Evolutionary conservation across 2,888 invertebrate genomes (phyloP).

Genomic region (Troilus luridus): DNA sequence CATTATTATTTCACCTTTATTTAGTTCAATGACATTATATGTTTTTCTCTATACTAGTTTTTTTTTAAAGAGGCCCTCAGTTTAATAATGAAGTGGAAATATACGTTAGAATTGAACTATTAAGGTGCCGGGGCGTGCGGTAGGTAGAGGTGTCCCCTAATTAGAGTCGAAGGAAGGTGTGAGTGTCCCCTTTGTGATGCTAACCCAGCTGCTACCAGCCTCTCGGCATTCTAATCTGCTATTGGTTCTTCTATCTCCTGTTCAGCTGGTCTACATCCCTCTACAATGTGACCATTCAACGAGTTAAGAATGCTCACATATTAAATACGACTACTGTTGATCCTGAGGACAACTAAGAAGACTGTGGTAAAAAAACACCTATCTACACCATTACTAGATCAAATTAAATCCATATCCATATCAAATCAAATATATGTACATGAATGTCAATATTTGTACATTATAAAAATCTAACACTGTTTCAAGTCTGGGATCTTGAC

Average conservation of each 20-base stretch:
- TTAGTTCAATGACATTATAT: background rate
- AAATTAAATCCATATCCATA: too few species aligned
- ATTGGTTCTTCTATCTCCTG: conserved; percentile 18
- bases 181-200: conserved; percentile 30
- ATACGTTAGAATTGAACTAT: background rate
- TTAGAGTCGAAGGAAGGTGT: conserved; percentile 42
- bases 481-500: too few species aligned
- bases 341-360: too few species aligned
- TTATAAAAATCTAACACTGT: too few species aligned
- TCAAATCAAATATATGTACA: too few species aligned
- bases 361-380: too few species aligned
- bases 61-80: background rate
- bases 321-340: background rate
- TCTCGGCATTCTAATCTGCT: background rate
- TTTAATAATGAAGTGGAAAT: background rate
- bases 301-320: background rate
- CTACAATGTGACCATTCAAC: background rate
- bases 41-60: background rate
- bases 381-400: too few species aligned
- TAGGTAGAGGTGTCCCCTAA: conserved; percentile 43
- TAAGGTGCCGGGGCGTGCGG: background rate
- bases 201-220: background rate
- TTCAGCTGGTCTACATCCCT: background rate
- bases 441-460: too few species aligned
- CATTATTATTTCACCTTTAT: background rate